phyloP scores from a whole-genome alignment of 1,140 invertebrate genomes.

The Parapsyche elsis region DNA sequence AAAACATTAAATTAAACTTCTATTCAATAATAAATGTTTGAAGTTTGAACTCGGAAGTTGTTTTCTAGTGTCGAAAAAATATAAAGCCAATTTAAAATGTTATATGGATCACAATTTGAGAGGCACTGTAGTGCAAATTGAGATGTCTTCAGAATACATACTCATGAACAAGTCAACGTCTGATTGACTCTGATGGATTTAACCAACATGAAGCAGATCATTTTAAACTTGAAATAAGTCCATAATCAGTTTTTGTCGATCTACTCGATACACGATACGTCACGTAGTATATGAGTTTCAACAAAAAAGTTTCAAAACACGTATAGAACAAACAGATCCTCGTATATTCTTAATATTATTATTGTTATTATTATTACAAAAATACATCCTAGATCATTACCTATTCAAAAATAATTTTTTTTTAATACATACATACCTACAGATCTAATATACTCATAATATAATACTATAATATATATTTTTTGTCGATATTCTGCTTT shows the following conservation, averaged over 20 bases:
- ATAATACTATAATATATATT: neutral
- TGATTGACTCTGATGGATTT: neutral
- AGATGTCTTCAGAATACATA: slow-evolving; percentile 6
- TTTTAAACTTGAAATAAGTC: no score
- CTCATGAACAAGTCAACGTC: neutral
- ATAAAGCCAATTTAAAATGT: no score
- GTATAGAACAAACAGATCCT: neutral
- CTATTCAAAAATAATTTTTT: neutral
- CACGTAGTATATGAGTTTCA: slow-evolving; percentile 8
- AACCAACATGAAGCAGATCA: neutral
- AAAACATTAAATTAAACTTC: no score
- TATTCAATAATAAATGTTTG: no score
- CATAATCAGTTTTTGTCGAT: neutral
- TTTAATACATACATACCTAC: neutral
- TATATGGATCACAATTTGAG: no score
- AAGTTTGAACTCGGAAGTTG: no score
- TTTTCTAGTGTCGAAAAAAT: no score
- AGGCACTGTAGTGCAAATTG: neutral
- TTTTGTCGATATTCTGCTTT: neutral
- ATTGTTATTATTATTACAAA: neutral
- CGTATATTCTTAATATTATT: neutral
- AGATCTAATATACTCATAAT: neutral
- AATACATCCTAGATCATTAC: no score
- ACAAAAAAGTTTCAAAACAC: neutral
- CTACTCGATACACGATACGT: neutral